Conservation (phyloP, 2,797 vertebrate genomes). For the Ispidina picta region DNA sequence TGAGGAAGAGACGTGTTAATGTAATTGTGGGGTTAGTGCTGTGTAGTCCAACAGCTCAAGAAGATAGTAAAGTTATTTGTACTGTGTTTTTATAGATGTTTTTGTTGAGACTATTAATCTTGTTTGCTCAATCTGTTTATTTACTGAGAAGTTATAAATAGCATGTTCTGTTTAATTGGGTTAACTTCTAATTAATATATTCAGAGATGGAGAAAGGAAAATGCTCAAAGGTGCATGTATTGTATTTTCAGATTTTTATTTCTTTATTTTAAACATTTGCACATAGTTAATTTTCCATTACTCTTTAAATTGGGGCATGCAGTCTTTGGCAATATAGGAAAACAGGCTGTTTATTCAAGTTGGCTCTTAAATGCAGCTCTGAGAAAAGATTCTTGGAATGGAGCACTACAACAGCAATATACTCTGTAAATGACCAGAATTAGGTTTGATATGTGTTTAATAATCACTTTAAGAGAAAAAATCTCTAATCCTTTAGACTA, state of each 20-base stretch:
- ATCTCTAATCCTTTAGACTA: background rate
- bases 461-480: background rate
- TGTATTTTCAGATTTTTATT: background rate
- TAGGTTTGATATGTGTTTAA: background rate
- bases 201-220: background rate
- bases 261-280: background rate
- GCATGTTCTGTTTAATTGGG: background rate
- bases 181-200: background rate
- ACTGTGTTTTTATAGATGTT: constrained; percentile 2
- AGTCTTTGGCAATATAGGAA: background rate
- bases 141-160: background rate
- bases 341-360: background rate
- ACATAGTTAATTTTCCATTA: background rate
- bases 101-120: background rate
- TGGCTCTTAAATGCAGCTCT: background rate
- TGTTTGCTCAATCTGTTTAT: constrained; percentile 15
- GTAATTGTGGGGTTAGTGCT: background rate
- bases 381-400: background rate
- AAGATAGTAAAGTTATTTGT: background rate
- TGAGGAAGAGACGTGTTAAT: background rate
- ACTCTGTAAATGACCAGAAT: background rate
- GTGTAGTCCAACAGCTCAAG: background rate
- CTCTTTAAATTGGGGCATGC: background rate
- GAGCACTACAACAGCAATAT: background rate
- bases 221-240: background rate